Evolutionary conservation across 2,888 invertebrate genomes (phyloP).

Genomic region (Lordiphosa fenestrarum): DNA sequence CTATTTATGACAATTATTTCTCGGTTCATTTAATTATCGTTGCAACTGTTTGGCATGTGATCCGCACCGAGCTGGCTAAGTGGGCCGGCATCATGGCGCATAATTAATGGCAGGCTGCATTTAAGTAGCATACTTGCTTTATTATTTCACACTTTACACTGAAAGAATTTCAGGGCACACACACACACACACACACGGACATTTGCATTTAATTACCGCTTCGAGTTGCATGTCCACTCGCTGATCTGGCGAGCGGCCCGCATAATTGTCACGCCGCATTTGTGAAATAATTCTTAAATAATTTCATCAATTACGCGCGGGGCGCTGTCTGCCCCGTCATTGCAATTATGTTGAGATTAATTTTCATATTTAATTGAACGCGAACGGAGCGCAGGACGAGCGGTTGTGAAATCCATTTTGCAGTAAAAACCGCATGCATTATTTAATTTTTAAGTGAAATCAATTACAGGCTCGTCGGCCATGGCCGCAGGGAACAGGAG

Average conservation of each 20-base stretch:
- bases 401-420: constrained; percentile 68
- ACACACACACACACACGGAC: too few relatives aligned
- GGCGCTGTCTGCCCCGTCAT: constrained; percentile 44
- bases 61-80: constrained; percentile 2
- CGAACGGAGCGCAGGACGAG: constrained; percentile 35
- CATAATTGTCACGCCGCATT: constrained; percentile 72
- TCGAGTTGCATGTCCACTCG: constrained; percentile 12
- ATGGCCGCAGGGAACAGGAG: background rate
- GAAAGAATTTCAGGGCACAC: background rate
- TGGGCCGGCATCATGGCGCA: constrained; percentile 36
- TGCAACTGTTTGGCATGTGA: constrained; percentile 52
- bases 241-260: constrained; percentile 27
- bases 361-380: constrained; percentile 76
- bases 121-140: constrained; percentile 55
- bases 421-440: constrained; percentile 74
- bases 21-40: constrained; percentile 69
- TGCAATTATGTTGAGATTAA: constrained; percentile 76
- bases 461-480: constrained; percentile 65
- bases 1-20: constrained; percentile 61
- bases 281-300: constrained; percentile 73
- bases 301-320: constrained; percentile 64
- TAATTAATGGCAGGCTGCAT: constrained; percentile 63
- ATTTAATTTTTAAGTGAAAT: constrained; percentile 75
- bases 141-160: constrained; percentile 41
- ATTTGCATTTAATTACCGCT: background rate